These are phyloP conservation scores for Sorex araneus DNA, from an alignment of 2,113 vertebrate genomes.

Conservation along the genomic window DNA sequence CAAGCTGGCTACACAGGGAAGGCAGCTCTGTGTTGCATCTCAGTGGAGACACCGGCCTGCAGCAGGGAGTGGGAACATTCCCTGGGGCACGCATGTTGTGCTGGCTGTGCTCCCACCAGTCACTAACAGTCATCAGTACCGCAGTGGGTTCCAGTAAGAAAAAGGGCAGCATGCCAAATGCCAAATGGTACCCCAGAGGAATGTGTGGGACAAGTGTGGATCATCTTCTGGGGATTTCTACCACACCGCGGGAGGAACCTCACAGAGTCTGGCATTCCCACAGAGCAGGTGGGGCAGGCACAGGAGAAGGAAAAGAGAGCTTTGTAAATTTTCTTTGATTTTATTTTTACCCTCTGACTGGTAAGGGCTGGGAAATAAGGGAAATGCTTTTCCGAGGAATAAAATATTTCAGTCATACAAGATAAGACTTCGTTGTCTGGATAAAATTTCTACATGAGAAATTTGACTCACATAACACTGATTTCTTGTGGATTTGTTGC, in stretches of 20 bases:
- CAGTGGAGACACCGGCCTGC: background rate
- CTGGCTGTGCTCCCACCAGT: background rate
- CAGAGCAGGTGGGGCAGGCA: background rate
- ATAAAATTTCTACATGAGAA: background rate
- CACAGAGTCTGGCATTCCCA: background rate
- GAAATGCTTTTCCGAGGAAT: slow-evolving; percentile 16
- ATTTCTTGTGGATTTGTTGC: background rate
- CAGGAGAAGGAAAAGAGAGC: background rate
- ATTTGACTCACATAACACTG: background rate
- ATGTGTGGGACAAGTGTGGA: too few species aligned
- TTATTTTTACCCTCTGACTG: slow-evolving; percentile 55
- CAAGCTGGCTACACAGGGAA: background rate
- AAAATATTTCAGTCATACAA: slow-evolving; percentile 22
- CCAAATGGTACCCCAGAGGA: background rate
- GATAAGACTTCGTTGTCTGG: background rate
- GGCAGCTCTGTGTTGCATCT: background rate
- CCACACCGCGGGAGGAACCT: background rate
- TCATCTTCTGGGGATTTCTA: background rate
- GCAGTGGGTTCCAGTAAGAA: background rate
- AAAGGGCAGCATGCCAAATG: background rate
- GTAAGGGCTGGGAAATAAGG: background rate
- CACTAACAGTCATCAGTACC: background rate
- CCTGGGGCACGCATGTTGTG: too few species aligned
- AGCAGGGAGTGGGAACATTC: too few species aligned
- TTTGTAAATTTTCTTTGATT: slow-evolving; percentile 18